Conservation (phyloP, 2,888 invertebrate genomes). For the Dasysyrphus tricinctus region DNA sequence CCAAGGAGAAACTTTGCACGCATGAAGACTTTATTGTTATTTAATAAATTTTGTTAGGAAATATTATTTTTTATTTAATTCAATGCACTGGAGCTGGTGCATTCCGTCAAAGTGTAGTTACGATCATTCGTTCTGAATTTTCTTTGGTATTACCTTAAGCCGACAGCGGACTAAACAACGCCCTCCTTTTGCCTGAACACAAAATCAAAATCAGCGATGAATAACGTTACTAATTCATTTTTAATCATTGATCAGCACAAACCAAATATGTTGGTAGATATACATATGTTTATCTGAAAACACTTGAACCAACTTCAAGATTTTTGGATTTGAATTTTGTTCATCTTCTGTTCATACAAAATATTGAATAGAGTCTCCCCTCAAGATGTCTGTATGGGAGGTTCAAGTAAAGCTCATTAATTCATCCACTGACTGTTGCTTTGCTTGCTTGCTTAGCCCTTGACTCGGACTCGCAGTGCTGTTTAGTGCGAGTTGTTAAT, state of each 20-base stretch:
- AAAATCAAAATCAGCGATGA: constrained; percentile 23
- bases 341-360: neutral
- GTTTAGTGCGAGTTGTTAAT: constrained; percentile 71
- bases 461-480: constrained; percentile 29
- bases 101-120: neutral
- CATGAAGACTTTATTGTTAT: too few relatives aligned
- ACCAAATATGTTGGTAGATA: constrained; percentile 29
- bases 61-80: too few relatives aligned
- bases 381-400: constrained; percentile 51
- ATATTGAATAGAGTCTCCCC: constrained; percentile 23
- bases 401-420: constrained; percentile 68
- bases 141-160: constrained; percentile 24
- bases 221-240: constrained; percentile 70
- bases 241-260: constrained; percentile 70
- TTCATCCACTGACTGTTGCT: constrained; percentile 55
- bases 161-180: constrained; percentile 16
- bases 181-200: constrained; percentile 35
- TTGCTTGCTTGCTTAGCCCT: neutral
- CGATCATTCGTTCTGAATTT: neutral
- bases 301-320: constrained; percentile 21
- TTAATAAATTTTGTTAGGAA: too few relatives aligned
- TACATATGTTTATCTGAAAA: constrained; percentile 9
- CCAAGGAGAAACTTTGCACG: too few relatives aligned
- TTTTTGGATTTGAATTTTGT: constrained; percentile 11
- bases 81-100: too few relatives aligned